These are phyloP conservation scores for Drosophila grimshawi DNA, from an alignment of 1,140 invertebrate species.

Conservation along the genomic window DNA sequence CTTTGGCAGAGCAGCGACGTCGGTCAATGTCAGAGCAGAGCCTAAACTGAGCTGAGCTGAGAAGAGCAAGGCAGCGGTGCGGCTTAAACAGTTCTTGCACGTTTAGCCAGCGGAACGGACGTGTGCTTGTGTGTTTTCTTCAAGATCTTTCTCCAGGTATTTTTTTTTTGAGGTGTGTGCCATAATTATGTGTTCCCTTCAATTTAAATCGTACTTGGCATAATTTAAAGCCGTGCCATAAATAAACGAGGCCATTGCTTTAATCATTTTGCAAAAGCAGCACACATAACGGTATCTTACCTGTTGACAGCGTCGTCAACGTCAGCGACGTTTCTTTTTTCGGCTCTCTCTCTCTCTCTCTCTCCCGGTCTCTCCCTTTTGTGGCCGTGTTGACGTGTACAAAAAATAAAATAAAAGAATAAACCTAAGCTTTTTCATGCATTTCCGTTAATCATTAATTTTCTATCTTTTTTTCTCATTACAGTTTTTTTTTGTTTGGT, in stretches of 20 bases:
- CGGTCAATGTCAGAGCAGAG: conserved; percentile 58
- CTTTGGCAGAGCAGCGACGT: conserved; percentile 30
- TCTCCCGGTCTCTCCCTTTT: not conserved
- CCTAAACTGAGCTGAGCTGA: conserved; percentile 13
- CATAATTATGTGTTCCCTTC: conserved; percentile 1
- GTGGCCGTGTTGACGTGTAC: conserved; percentile 67
- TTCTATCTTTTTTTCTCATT: conserved; percentile 30
- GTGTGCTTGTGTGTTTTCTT: conserved; percentile 37
- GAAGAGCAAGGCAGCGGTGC: conserved; percentile 1
- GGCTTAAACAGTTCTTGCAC: conserved; percentile 61
- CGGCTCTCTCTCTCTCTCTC: conserved; percentile 13
- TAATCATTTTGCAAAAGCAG: conserved; percentile 50
- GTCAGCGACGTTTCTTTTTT: conserved; percentile 44
- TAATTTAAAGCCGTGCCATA: conserved; percentile 35
- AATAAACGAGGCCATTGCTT: conserved; percentile 28
- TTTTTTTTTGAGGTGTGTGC: conserved; percentile 15
- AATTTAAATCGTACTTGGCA: conserved; percentile 18
- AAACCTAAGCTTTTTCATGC: conserved; percentile 39
- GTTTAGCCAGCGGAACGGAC: conserved; percentile 54
- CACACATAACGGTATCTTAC: conserved; percentile 64
- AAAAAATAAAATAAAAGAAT: conserved; percentile 34
- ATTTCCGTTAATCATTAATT: conserved; percentile 18
- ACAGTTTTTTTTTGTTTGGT: conserved; percentile 62
- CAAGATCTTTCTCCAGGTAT: conserved; percentile 15
- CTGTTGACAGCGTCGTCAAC: conserved; percentile 67